phyloP scores from a whole-genome alignment of 2,888 invertebrate species.

The Argyresthia goedartella region DNA sequence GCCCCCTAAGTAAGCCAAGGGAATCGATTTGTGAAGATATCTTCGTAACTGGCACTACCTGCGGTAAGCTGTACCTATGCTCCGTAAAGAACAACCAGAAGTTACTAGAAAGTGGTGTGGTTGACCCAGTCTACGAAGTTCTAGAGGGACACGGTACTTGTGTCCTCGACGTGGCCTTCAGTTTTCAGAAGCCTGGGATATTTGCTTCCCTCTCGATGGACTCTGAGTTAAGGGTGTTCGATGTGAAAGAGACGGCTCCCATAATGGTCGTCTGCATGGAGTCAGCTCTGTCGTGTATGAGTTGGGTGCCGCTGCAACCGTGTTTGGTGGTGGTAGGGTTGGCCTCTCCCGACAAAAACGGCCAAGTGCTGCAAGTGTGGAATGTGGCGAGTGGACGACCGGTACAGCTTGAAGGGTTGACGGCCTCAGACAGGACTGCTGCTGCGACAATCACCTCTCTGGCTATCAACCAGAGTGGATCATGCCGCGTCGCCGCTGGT shows the following conservation, averaged over 20 bases:
- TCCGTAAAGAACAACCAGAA: constrained; percentile 23
- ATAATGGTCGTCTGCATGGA: constrained; percentile 46
- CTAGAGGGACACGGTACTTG: constrained; percentile 38
- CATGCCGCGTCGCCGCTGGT: constrained; percentile 41
- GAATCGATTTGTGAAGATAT: constrained; percentile 35
- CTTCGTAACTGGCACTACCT: constrained; percentile 44
- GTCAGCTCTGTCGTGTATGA: constrained; percentile 31
- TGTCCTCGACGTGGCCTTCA: constrained; percentile 41
- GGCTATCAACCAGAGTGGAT: constrained; percentile 29
- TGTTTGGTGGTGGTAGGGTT: constrained; percentile 32
- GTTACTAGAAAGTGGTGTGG: constrained; percentile 15
- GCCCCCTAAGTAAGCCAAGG: constrained; percentile 31
- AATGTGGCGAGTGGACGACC: constrained; percentile 28
- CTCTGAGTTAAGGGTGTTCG: constrained; percentile 45
- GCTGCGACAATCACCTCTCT: constrained; percentile 23
- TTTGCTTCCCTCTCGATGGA: constrained; percentile 49
- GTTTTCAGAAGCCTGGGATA: constrained; percentile 33
- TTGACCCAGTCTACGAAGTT: constrained; percentile 42
- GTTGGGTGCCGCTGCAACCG: constrained; percentile 37
- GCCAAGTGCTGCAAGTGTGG: constrained; percentile 25
- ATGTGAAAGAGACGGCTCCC: constrained; percentile 36
- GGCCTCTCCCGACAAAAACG: constrained; percentile 14
- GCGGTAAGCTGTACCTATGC: constrained; percentile 38
- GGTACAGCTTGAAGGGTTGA: constrained; percentile 31
- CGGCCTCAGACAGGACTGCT: constrained; percentile 11